phyloP scores from a whole-genome alignment of 2,113 vertebrate genomes.

The Antechinus flavipes region DNA sequence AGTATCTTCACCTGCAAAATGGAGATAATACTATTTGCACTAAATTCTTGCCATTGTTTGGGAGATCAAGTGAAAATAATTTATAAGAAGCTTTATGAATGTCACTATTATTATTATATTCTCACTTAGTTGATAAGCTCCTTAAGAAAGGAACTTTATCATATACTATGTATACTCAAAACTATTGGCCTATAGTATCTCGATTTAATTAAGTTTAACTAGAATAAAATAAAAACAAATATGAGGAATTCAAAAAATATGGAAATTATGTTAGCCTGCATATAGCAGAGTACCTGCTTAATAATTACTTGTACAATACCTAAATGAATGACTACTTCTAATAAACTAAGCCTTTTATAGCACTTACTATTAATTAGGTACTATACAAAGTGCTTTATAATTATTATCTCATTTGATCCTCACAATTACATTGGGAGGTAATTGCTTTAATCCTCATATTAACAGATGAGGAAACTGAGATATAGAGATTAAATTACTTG shows the following conservation, averaged over 20 bases:
- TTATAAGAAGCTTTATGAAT: background rate
- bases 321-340: background rate
- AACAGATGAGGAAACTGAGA: background rate
- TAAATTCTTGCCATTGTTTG: background rate
- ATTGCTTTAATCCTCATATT: background rate
- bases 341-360: background rate
- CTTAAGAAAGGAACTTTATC: background rate
- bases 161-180: background rate
- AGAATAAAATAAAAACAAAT: background rate
- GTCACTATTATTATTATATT: background rate
- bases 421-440: background rate
- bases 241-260: background rate
- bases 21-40: background rate
- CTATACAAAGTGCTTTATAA: background rate
- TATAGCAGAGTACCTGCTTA: background rate
- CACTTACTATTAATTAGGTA: background rate
- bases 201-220: background rate
- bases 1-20: background rate
- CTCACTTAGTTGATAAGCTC: background rate
- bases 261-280: background rate
- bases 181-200: background rate
- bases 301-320: background rate
- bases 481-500: background rate
- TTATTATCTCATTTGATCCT: background rate
- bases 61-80: background rate